A percentile compares a stretch with the other conserved stretches of the same genome.
These are phyloP conservation scores for Cylloceria caligata DNA, from an alignment of 2,888 invertebrate species.

Conservation along the genomic window DNA sequence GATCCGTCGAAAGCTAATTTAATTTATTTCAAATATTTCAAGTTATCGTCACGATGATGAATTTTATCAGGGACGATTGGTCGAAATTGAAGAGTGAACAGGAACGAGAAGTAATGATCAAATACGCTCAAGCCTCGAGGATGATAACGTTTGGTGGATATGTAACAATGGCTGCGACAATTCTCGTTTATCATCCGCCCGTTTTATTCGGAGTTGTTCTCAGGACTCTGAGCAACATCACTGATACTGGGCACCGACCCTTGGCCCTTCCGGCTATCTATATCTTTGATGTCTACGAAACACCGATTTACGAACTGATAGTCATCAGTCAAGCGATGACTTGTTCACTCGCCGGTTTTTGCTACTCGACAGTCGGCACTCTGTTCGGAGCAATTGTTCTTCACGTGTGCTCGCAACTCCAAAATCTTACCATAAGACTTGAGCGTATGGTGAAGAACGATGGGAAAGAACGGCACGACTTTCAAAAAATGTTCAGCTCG, in stretches of 20 bases:
- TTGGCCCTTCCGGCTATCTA: constrained; percentile 40
- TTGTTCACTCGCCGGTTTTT: constrained; percentile 28
- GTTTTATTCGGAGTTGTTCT: constrained; percentile 30
- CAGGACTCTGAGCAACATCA: constrained; percentile 43
- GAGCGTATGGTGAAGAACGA: constrained; percentile 22
- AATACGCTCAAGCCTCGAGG: constrained; percentile 26
- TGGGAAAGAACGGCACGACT: neutral
- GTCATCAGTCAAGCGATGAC: constrained; percentile 22
- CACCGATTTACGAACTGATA: constrained; percentile 37
- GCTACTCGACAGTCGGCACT: constrained; percentile 40
- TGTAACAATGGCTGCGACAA: neutral
- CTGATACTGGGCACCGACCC: constrained; percentile 31
- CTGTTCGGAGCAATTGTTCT: constrained; percentile 49
- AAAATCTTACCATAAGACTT: constrained; percentile 34
- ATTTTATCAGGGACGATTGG: constrained; percentile 46
- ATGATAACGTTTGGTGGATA: constrained; percentile 44
- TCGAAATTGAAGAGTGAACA: constrained; percentile 1
- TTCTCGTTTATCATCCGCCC: constrained; percentile 24
- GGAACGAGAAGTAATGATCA: constrained; percentile 47
- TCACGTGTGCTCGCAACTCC: constrained; percentile 52
- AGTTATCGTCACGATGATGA: constrained; percentile 43
- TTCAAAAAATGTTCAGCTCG: constrained; percentile 19
- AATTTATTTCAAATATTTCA: constrained; percentile 12
- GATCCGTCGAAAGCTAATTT: neutral
- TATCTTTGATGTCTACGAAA: constrained; percentile 32